Evolutionary conservation across 1,140 invertebrate genomes (phyloP), one percentile per base, ranked within the genome.

Genomic region (Drosophila ironensis): DNA sequence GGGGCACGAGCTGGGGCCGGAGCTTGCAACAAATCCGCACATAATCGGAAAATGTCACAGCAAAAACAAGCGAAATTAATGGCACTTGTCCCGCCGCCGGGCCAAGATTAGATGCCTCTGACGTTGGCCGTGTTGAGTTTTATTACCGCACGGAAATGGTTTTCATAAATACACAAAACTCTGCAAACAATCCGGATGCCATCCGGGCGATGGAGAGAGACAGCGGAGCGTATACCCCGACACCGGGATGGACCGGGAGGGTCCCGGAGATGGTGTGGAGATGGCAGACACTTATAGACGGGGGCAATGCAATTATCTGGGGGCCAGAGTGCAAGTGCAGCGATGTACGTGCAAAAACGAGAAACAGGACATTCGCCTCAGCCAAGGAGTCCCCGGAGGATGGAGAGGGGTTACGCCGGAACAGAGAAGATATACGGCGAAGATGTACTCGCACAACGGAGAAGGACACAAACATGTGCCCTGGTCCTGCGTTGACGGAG

Each of bases 41-140:
- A 86, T 84, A 84, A 84, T 86, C 78, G 80, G 78, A 86, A 84
- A 86, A 78, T 86, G 78, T 86, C 78, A 84, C 53, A 71, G 80
- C 67, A 63, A 48, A 64, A 64, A 64, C 48, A 84, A 84, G 82
- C 72, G 72, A 84, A 78, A 84, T 86, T 86, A 84, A 84, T 84
- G 78, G 82, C 80, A 86, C 80, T 84, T 50, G 70, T 42, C 50
- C 51, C 47, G 57, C 74, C 74, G 53, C 72, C 63, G 41, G 74
- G 78, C 70, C 74, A 52, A 86, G 78, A 84, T 84, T 84, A 84
- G 78, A 70, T 70, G 64, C 67, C 64, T 52, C 66, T 69, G 66
- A 69, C 66, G 66, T 59, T 86, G 78, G 64, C 50, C 78, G 78
- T 86, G 78, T 84, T 70, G 73, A 84, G 69, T 82, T 82, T 82